phyloP scores from a whole-genome alignment of 2,113 vertebrate genomes.

The Anguilla rostrata region DNA sequence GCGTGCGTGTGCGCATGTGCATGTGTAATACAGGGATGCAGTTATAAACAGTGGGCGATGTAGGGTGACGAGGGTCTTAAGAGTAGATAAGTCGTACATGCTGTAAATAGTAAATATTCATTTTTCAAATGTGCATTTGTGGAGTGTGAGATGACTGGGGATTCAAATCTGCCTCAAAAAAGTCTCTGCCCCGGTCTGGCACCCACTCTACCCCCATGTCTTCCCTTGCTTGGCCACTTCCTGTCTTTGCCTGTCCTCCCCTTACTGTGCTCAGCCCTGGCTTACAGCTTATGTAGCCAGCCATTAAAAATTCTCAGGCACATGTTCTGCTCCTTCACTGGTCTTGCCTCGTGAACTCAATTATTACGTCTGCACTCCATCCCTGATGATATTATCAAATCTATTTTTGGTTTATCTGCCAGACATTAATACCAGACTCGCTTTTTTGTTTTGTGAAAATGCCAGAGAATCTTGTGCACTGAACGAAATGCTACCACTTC shows the following conservation, averaged over 20 bases:
- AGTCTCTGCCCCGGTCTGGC: not conserved
- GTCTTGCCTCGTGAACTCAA: conserved; percentile 73
- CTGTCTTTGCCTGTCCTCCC: too few species aligned
- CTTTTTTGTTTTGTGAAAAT: not conserved
- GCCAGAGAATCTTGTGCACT: not conserved
- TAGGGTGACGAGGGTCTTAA: not conserved
- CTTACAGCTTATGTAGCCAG: conserved; percentile 18
- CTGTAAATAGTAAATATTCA: not conserved
- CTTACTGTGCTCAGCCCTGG: not conserved
- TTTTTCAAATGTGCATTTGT: not conserved
- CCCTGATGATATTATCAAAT: not conserved
- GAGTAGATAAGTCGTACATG: not conserved
- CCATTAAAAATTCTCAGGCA: conserved; percentile 65
- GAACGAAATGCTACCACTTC: too few species aligned
- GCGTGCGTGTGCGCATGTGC: too few species aligned
- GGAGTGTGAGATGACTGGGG: not conserved
- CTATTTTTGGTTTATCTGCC: not conserved
- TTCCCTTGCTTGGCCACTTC: not conserved
- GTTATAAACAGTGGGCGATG: too few species aligned
- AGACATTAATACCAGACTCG: not conserved
- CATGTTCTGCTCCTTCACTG: conserved; percentile 57
- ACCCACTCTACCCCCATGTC: not conserved
- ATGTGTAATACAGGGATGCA: too few species aligned
- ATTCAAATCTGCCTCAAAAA: not conserved
- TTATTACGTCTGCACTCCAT: conserved; percentile 63